Percentiles rank a stretch among this genome's conserved stretches.
These are phyloP conservation scores for Chloebia gouldiae DNA, from an alignment of 2,113 vertebrate species.

Conservation along the genomic window DNA sequence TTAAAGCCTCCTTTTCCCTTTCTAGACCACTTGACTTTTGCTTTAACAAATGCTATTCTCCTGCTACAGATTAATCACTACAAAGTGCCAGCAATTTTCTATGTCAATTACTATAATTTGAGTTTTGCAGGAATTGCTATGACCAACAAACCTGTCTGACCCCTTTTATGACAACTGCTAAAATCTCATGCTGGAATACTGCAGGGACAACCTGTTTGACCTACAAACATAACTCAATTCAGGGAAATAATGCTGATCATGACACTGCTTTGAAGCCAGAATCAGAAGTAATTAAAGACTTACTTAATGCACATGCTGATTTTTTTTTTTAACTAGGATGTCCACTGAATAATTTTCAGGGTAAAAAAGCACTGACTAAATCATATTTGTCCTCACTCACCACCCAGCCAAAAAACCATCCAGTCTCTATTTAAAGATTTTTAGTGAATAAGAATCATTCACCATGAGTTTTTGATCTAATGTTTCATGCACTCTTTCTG, in stretches of 20 bases:
- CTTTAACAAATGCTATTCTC: background rate
- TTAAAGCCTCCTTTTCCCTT: background rate
- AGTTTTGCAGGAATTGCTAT: background rate
- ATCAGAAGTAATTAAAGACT: background rate
- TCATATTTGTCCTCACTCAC: background rate
- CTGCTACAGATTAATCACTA: background rate
- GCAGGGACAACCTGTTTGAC: background rate
- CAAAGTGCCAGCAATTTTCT: background rate
- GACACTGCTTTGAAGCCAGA: background rate
- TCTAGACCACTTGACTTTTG: background rate
- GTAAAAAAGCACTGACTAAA: background rate
- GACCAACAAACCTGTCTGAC: background rate
- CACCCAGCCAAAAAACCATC: accelerated
- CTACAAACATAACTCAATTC: background rate
- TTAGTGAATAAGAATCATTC: background rate
- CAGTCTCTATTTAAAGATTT: background rate
- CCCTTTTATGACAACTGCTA: background rate
- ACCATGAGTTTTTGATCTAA: background rate
- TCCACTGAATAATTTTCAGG: background rate
- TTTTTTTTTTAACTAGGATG: background rate
- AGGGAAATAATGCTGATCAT: background rate
- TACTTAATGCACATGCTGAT: background rate
- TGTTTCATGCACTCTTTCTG: background rate
- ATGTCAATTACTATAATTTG: background rate
- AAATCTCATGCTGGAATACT: background rate